These are phyloP conservation scores for Xiphophorus maculatus DNA, from an alignment of 2,113 vertebrate species.

Conservation along the genomic window DNA sequence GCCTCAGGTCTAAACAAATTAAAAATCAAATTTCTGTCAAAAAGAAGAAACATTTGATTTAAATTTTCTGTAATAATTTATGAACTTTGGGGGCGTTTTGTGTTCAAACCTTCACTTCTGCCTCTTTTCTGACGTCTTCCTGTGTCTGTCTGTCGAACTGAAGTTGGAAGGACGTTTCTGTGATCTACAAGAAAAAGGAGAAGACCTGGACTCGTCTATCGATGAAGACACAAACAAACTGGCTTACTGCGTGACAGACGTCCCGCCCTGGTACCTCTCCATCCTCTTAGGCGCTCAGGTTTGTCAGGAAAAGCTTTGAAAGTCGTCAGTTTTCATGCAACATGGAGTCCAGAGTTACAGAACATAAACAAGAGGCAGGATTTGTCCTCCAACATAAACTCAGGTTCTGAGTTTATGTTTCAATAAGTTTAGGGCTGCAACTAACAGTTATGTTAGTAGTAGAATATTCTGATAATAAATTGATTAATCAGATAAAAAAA, in stretches of 20 bases:
- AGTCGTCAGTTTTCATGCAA: neutral
- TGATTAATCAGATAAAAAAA: too few species aligned
- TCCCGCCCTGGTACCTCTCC: conserved; percentile 93
- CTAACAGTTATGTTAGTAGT: too few species aligned
- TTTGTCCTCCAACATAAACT: too few species aligned
- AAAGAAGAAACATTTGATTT: neutral
- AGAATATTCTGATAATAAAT: too few species aligned
- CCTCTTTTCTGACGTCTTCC: neutral
- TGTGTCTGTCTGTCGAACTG: neutral
- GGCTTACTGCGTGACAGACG: conserved; percentile 85
- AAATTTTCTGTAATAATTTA: neutral
- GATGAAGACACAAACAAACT: conserved; percentile 67
- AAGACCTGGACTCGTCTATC: conserved; percentile 37
- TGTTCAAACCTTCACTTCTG: too few species aligned
- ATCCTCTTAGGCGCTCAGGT: conserved; percentile 93
- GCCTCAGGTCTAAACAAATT: neutral
- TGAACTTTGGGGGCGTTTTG: neutral
- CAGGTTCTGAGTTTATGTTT: neutral
- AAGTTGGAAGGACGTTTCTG: conserved; percentile 72
- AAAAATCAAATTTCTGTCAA: neutral
- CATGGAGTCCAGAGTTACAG: too few species aligned
- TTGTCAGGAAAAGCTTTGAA: neutral
- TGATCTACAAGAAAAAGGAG: conserved; percentile 53
- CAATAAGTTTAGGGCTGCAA: neutral
- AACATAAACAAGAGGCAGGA: neutral